phyloP scores from a whole-genome alignment of 2,113 vertebrate genomes.

The Axis porcinus region DNA sequence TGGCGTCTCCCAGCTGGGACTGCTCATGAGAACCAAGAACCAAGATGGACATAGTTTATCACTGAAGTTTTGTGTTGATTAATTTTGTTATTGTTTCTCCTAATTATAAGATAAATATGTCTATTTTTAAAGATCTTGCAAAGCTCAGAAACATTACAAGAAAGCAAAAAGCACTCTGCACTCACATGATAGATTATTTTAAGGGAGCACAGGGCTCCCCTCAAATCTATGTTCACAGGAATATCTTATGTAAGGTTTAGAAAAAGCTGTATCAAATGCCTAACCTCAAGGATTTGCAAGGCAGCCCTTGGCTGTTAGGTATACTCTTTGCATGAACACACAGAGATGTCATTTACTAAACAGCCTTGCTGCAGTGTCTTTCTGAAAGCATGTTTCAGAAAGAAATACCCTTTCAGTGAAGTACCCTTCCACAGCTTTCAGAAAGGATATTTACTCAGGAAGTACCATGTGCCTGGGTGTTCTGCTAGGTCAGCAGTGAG shows the following conservation, averaged over 20 bases:
- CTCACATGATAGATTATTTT: background rate
- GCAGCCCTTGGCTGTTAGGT: too few species aligned
- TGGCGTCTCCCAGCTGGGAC: background rate
- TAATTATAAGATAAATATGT: background rate
- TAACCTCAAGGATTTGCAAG: background rate
- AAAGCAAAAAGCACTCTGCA: background rate
- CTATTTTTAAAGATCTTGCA: background rate
- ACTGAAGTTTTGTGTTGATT: background rate
- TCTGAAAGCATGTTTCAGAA: background rate
- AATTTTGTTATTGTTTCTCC: background rate
- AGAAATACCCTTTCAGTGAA: background rate
- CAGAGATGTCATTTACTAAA: background rate
- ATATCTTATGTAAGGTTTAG: background rate
- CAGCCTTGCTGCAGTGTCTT: background rate
- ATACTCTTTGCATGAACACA: background rate
- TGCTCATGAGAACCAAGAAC: background rate
- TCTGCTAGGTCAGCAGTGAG: accelerated
- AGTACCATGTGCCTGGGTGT: accelerated
- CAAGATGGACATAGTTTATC: background rate
- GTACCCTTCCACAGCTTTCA: accelerated
- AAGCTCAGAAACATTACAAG: background rate
- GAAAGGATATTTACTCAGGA: background rate
- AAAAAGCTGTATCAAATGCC: background rate
- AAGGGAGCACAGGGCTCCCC: background rate
- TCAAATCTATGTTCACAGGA: background rate